Conservation (phyloP, 2,888 invertebrate genomes). For the Drosophila differens region DNA sequence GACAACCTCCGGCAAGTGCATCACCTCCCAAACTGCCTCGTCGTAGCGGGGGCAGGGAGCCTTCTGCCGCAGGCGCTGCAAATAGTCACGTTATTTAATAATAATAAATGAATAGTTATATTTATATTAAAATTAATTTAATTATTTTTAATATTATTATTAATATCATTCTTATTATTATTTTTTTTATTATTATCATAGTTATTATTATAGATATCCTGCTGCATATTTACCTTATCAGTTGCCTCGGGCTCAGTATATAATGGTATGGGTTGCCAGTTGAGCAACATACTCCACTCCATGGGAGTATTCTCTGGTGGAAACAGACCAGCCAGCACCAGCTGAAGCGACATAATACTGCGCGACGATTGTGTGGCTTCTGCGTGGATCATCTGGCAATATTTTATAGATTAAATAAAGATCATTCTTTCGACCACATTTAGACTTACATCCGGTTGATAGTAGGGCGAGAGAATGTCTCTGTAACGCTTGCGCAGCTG, state of each 20-base stretch:
- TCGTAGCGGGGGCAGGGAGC: slow-evolving; percentile 88
- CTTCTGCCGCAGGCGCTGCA: slow-evolving; percentile 87
- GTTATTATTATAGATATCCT: not conserved
- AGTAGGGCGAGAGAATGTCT: slow-evolving; percentile 87
- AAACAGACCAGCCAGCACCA: slow-evolving; percentile 90
- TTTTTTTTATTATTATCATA: not conserved
- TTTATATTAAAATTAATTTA: not conserved
- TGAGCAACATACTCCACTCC: slow-evolving; percentile 87
- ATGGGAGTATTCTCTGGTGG: slow-evolving; percentile 87
- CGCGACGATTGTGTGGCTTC: slow-evolving; percentile 90
- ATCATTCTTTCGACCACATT: not conserved
- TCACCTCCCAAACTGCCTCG: slow-evolving; percentile 86
- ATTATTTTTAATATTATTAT: not conserved
- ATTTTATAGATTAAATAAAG: not conserved
- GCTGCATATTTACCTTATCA: slow-evolving; percentile 85
- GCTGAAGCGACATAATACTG: slow-evolving; percentile 90
- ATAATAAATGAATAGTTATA: not conserved
- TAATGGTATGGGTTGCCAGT: slow-evolving; percentile 92
- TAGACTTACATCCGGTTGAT: slow-evolving; percentile 86
- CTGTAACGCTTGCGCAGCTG: slow-evolving; percentile 88
- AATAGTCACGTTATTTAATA: not conserved
- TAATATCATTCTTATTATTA: not conserved
- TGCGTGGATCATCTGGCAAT: slow-evolving; percentile 86
- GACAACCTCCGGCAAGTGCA: slow-evolving; percentile 85
- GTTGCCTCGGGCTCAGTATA: slow-evolving; percentile 87